A percentile compares a stretch with the other conserved stretches of the same genome.
Conservation (phyloP, 2,888 invertebrate species). For the Platycnemis pennipes region DNA sequence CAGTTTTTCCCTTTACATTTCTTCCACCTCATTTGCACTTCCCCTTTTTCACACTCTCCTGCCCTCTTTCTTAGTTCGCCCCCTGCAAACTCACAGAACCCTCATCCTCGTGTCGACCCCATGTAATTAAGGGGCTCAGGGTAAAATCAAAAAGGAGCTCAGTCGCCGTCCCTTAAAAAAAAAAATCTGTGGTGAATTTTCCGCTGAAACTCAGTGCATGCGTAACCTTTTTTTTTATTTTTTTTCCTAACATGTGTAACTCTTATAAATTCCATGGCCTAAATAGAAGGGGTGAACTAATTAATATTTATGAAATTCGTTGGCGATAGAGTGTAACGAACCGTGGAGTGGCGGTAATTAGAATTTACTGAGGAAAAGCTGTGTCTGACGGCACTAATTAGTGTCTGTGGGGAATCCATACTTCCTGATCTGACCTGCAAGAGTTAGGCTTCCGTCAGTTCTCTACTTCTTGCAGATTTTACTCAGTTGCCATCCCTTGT, state of each 20-base stretch:
- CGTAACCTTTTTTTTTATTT: background rate
- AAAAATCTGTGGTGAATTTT: background rate
- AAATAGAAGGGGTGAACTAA: background rate
- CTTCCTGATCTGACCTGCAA: background rate
- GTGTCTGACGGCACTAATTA: background rate
- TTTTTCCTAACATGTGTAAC: background rate
- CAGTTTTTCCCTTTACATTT: background rate
- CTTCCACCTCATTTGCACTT: background rate
- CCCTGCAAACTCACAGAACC: background rate
- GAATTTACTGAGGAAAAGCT: background rate
- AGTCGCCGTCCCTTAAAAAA: background rate
- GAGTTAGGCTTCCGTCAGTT: too few relatives aligned
- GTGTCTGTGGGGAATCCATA: background rate
- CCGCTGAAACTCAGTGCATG: too few relatives aligned
- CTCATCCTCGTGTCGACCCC: background rate
- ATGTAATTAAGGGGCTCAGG: background rate
- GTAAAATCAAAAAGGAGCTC: background rate
- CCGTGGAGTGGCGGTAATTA: background rate
- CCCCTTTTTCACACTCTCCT: background rate
- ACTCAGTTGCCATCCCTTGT: too few relatives aligned
- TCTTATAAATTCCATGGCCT: background rate
- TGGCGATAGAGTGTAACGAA: background rate
- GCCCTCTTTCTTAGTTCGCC: background rate
- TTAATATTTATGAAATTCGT: background rate
- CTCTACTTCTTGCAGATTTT: too few relatives aligned